Evolutionary conservation across 1,140 invertebrate species (phyloP).

Genomic region (Ceratosolen solmsi): DNA sequence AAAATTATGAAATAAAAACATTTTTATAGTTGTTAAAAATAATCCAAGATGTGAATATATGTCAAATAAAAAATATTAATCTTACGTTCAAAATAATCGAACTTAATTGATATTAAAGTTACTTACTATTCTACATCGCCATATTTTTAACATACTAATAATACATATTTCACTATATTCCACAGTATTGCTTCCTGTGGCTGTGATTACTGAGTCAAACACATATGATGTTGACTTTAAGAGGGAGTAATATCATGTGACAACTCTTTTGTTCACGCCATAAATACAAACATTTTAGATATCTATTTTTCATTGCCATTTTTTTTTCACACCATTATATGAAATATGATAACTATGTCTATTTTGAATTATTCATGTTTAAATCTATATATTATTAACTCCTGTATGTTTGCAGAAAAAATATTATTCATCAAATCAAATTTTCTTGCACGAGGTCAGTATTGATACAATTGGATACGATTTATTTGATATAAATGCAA

Average conservation of each 20-base stretch:
- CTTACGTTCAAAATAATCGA: constrained; percentile 31
- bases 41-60: too few species aligned
- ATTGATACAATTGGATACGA: neutral
- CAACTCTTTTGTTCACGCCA: constrained; percentile 70
- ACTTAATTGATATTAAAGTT: constrained; percentile 17
- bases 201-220: constrained; percentile 69
- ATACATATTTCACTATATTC: constrained; percentile 47
- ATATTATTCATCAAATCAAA: neutral
- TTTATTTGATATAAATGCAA: neutral
- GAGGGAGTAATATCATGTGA: constrained; percentile 72
- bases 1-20: too few species aligned
- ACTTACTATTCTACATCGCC: constrained; percentile 25
- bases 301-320: constrained; percentile 39
- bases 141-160: constrained; percentile 31
- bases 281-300: constrained; percentile 53
- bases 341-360: constrained; percentile 38
- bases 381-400: constrained; percentile 1
- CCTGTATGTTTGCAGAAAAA: constrained; percentile 7
- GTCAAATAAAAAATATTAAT: neutral
- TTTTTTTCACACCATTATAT: too few species aligned
- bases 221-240: constrained; percentile 72
- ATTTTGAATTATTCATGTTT: constrained; percentile 13
- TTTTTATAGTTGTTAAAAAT: too few species aligned
- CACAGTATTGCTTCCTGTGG: constrained; percentile 66
- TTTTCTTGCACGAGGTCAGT: neutral